Base-by-base conservation (phyloP, 1,140 invertebrate species). In the Lepidurus packardi region DNA sequence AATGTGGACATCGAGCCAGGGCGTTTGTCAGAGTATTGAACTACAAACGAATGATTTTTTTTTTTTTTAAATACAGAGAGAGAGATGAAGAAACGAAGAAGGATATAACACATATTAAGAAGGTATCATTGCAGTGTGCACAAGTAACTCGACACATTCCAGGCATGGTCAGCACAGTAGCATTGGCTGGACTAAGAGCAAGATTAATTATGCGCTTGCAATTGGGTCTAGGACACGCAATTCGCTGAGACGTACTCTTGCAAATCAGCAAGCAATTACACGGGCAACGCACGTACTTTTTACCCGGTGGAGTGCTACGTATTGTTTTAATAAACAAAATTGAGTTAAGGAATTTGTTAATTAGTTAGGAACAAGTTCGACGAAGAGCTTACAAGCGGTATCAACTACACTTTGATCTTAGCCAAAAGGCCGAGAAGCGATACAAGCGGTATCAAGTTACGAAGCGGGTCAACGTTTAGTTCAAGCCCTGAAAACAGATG, bases 221-320 rank as follows among this genome's bases (percentile, higher is more conserved):
- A 86, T 98, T 95, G 80, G 92, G 91, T 83, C 97, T 89, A 24
- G 98, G 98, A 86, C 98, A 99, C 79, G 97, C 96, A 82, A 99
- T 99, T 80, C 96, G 90, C 85, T 95, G 94, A 45, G 96, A 97
- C 43, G 93, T 94, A 81, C 93, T 95, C 86, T 98, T 97, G 87
- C 98, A 99, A 82, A 99, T 98, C 73, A 99, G 88, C 80, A 99
- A 88, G 87, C 97, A 99, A 85, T 99, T 98, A 88, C 98, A 99
- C 11, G 97, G 96, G 85, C 98, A 99, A 75, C 98, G 89, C n/a
- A 99, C 96, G 87, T 99, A 99, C 85, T 98, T 98, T 84, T 98
- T 98, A 11, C 97, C 97, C n/a, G 96, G 92, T 13, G 98, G 97
- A 78, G 98, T 95, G 86, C 94, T 96, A 84, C 94, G 90, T 82